Base-by-base conservation (phyloP, 1,140 invertebrate species). In the Penaeus japonicus region DNA sequence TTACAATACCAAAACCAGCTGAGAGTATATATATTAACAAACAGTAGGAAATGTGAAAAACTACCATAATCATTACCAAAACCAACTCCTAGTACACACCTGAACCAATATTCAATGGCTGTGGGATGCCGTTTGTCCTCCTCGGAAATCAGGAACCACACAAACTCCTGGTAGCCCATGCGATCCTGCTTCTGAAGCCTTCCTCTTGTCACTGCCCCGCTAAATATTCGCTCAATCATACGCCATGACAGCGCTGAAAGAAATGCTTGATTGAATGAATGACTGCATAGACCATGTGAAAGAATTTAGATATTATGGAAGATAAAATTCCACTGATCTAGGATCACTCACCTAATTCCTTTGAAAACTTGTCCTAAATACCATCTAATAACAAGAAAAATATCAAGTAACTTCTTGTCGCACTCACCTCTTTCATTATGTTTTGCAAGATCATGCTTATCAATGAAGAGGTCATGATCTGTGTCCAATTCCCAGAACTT, bases 401-500 rank as follows among this genome's bases (percentile, higher is more conserved):
- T 27, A 59, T 15, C 12, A 65, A 3, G 62, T 1, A 80, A 12
- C n/a, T 32, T 20, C 30, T 22, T 27, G 53, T 70, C 92, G 92
- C 93, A 98, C 98, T 90, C 54, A 89, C 90, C 97, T 92, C 99
- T 97, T 93, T 99, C 98, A 92, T 98, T 98, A 93, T 99, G 98
- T 91, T 97, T 94, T 2, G 96, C 96, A 24, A 99, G 94, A 93
- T 99, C 99, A 89, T 97, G 96, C 92, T 96, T 93, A 89, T 97
- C 97, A 91, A 99, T 99, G 91, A 97, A 97, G 59, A 99, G 94
- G 94, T 99, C 98, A 92, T 99, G 98, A 94, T 99, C 99, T 89
- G 97, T 95, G 93, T 99, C 99, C 90, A 99, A 93, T 93, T 99
- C 99, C 99, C 99, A 99, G 93, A 99, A 99, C 93, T 99, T 99